Conservation (phyloP, 2,113 vertebrate genomes). For the Neopipo cinnamomea region DNA sequence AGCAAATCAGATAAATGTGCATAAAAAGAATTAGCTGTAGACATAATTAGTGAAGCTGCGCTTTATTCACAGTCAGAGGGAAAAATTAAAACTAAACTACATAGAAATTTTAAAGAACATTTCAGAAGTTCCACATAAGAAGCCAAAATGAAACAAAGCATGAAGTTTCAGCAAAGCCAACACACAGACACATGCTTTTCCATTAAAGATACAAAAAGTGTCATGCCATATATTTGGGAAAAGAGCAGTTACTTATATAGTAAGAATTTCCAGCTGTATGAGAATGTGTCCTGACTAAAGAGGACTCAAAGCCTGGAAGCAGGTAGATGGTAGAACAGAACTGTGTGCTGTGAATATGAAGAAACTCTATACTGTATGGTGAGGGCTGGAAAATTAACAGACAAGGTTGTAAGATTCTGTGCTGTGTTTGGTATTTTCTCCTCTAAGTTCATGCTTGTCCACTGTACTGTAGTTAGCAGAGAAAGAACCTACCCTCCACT, state of each 20-base stretch:
- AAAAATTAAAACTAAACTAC: slow-evolving; percentile 27
- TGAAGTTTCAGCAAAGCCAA: not conserved
- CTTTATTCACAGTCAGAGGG: slow-evolving; percentile 25
- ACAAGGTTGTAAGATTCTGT: not conserved
- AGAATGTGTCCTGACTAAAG: not conserved
- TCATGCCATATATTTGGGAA: not conserved
- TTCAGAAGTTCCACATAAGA: not conserved
- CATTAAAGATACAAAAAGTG: not conserved
- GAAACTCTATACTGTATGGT: not conserved
- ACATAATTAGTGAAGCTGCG: slow-evolving; percentile 6
- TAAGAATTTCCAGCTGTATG: not conserved
- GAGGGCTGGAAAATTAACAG: not conserved
- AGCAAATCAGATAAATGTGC: slow-evolving; percentile 53
- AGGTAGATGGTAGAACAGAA: not conserved
- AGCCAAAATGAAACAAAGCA: not conserved
- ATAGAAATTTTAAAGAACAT: not conserved
- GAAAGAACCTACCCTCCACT: not conserved
- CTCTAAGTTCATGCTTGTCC: not conserved
- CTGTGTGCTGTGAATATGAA: not conserved
- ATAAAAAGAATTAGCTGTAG: slow-evolving; percentile 37
- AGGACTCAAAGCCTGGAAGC: not conserved
- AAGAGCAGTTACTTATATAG: not conserved
- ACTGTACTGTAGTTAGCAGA: not conserved
- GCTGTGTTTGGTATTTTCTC: not conserved
- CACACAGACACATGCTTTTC: not conserved